Conservation (phyloP, 2,797 vertebrate genomes). For the Danio albolineatus region DNA sequence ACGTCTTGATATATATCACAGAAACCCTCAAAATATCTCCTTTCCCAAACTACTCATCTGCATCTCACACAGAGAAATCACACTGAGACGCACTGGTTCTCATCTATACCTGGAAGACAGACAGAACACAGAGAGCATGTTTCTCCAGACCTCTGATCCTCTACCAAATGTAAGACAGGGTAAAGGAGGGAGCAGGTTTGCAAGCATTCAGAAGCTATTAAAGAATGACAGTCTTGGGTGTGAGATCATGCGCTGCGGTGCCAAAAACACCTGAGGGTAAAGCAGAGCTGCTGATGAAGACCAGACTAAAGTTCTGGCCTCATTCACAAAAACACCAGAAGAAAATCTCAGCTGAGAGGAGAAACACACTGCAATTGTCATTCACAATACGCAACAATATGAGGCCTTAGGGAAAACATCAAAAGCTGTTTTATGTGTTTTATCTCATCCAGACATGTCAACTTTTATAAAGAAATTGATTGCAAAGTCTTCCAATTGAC, state of each 20-base stretch:
- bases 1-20: not conserved
- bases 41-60: not conserved
- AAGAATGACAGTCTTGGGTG: conserved; percentile 56
- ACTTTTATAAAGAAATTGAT: not conserved
- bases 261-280: conserved; percentile 76
- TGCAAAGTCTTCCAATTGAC: not conserved
- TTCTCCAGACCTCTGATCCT: conserved; percentile 44
- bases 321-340: conserved; percentile 70
- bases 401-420: conserved; percentile 7
- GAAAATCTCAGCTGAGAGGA: conserved; percentile 69
- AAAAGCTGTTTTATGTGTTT: not conserved
- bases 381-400: not conserved
- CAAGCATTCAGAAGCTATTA: conserved; percentile 73
- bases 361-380: conserved; percentile 65
- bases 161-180: conserved; percentile 45
- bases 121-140: conserved; percentile 25
- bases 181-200: conserved; percentile 68
- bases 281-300: conserved; percentile 63
- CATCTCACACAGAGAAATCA: not conserved
- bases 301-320: conserved; percentile 74
- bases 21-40: not conserved
- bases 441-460: not conserved
- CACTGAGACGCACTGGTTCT: conserved; percentile 9
- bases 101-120: conserved; percentile 37
- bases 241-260: conserved; percentile 60